Evolutionary conservation across 2,797 vertebrate species (phyloP).

Genomic region (Aselliscus stoliczkanus): DNA sequence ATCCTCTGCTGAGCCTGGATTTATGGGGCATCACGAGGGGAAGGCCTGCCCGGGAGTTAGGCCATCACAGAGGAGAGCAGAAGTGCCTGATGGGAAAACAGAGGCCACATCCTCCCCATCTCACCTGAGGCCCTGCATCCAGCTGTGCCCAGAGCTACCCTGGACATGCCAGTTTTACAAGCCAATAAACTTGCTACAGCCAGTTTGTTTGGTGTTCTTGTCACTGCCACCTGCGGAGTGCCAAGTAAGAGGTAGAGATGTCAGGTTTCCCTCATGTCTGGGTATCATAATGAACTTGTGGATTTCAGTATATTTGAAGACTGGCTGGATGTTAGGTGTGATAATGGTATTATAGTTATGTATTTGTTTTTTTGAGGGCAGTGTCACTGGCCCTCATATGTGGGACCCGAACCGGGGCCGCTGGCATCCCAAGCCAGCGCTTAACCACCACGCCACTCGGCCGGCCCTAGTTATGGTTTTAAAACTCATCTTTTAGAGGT

Average conservation of each 20-base stretch:
- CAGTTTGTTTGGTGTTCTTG: background rate
- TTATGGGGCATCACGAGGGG: fast-evolving
- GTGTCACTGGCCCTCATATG: too few species aligned
- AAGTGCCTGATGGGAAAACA: background rate
- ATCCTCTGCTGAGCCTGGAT: too few species aligned
- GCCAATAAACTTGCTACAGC: background rate
- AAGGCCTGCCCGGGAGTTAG: background rate
- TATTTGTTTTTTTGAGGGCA: too few species aligned
- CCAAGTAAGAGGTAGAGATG: background rate
- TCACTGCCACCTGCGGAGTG: background rate
- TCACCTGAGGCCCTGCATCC: background rate
- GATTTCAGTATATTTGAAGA: background rate
- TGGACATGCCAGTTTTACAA: background rate
- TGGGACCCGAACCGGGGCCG: too few species aligned
- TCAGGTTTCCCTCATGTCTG: background rate
- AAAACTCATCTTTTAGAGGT: background rate
- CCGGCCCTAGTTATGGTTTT: background rate
- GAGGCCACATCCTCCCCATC: background rate
- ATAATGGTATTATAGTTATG: background rate
- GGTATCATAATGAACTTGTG: background rate
- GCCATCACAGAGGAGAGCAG: background rate
- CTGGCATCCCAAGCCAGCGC: too few species aligned
- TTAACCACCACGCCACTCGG: too few species aligned
- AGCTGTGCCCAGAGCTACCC: background rate
- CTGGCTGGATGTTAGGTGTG: background rate